Evolutionary conservation across 2,888 invertebrate species (phyloP), one percentile per base, ranked within the genome.

Genomic region (Xestia xanthographa): DNA sequence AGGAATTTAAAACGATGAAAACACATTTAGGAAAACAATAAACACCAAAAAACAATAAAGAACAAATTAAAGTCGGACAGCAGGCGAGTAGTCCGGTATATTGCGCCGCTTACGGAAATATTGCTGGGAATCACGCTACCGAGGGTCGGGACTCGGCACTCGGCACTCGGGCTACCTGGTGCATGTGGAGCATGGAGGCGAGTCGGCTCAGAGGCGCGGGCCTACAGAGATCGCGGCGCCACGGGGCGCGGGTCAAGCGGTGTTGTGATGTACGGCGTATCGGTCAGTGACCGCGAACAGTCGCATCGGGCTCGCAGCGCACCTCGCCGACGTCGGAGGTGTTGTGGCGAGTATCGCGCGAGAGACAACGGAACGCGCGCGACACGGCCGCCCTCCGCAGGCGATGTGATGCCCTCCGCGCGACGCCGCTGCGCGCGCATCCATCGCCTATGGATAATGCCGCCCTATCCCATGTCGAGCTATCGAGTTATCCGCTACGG

Each of bases 391-490:
- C 96, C 95, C 95, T 95, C 95, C 95, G 95, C 93, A 94, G 93
- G 94, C 96, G 95, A 93, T 96, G 94, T 96, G 96, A 95, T 91
- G 93, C 95, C 95, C 95, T 95, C 95, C 94, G 94, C 95, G 91
- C 94, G 94, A 94, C 95, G 94, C 95, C 90, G 87, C 90, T 95
- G 96, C 95, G 96, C 96, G 96, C 96, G 96, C 96, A 95, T 86
- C 89, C 88, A 86, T 80, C 89, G 90, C 91, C 88, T 90, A 89
- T 86, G 92, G 94, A 94, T 95, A 96, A 96, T 94, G 96, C 95
- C 93, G 96, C 94, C 95, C 96, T 95, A 93, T 94, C 94, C 93
- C 89, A 90, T 93, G 94, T 94, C 94, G 94, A 95, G 92, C 93
- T 96, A 96, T 96, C 96, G 96, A 96, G 95, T 95, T 94, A 94